Evolutionary conservation across 2,113 vertebrate genomes (phyloP).

Genomic region (Macrotus californicus): DNA sequence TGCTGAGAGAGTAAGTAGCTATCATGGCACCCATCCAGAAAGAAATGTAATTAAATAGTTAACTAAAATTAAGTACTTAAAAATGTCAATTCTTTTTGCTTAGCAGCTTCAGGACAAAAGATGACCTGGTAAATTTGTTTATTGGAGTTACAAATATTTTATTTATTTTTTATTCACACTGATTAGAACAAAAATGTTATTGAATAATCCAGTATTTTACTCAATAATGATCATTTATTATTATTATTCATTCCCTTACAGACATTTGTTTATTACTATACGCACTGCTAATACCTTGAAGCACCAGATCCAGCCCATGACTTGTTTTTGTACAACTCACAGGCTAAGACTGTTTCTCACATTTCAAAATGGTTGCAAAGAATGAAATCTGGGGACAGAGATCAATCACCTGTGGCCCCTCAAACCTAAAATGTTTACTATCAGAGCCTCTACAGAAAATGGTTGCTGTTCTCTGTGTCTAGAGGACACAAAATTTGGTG

Average conservation of each 20-base stretch:
- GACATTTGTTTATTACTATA: not conserved
- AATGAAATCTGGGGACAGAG: not conserved
- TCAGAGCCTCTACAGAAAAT: not conserved
- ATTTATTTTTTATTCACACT: not conserved
- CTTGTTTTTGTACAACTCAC: not conserved
- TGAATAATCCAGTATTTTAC: not conserved
- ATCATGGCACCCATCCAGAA: not conserved
- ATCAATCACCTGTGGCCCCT: not conserved
- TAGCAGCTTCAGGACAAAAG: not conserved
- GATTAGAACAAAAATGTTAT: not conserved
- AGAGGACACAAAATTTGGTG: not conserved
- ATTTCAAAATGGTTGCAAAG: not conserved
- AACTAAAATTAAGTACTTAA: not conserved
- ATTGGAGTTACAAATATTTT: not conserved
- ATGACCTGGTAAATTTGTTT: not conserved
- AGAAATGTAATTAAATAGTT: slow-evolving; percentile 6
- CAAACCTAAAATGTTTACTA: not conserved
- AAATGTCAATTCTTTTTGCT: slow-evolving; percentile 1
- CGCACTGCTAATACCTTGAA: not conserved
- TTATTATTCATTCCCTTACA: not conserved
- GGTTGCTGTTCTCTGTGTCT: not conserved
- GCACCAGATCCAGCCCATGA: not conserved
- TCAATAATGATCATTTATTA: not conserved
- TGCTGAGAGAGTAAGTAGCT: not conserved
- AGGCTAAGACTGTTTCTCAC: not conserved